Evolutionary conservation across 2,797 vertebrate species (phyloP), one percentile per base, ranked within the genome.

Genomic region (Gadopsis bispinosus): DNA sequence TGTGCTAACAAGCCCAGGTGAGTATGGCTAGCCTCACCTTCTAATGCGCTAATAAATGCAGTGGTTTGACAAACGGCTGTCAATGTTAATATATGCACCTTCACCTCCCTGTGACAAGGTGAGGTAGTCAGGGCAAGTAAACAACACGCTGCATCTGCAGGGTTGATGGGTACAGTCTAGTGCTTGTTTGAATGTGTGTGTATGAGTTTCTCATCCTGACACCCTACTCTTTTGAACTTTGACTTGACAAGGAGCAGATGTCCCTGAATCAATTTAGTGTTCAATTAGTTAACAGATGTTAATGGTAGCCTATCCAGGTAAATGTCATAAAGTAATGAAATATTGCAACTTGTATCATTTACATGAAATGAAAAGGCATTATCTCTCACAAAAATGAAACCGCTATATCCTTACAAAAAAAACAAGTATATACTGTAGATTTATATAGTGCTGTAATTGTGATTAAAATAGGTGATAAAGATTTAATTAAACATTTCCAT

Each of bases 41-140:
- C 79, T 83, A 83, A 93, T 75, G 93, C 78, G 96, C 90, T 97
- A 98, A 98, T 96, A 92, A 95, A 97, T 99, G 95, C 96, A 95
- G 96, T 82, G 96, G 95, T 95, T 97, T 95, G 91, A 96, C 96
- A 94, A 91, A 95, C 94, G 80, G 91, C 94, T 95, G 91, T 89
- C 92, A 89, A 92, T 94, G 96, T 93, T 97, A 97, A 98, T 97
- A 94, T 96, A 96, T 97, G 95, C 96, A 75, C 90, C 90, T 92
- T 95, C 96, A 97, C 96, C 96, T 97, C 94, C 89, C 92, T 66
- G 92, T 95, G 93, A 94, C 92, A 94, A 89, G 93, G 92, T 93
- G 93, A 93, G 81, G 87, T 76, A 59, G 83, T 75, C 84, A 89
- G 89, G 88, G 86, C 88, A 94, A 90, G 91, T 94, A 93, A 94